These are phyloP conservation scores for Aulostomus chinensis DNA, from an alignment of 2,797 vertebrate genomes.

Conservation along the genomic window DNA sequence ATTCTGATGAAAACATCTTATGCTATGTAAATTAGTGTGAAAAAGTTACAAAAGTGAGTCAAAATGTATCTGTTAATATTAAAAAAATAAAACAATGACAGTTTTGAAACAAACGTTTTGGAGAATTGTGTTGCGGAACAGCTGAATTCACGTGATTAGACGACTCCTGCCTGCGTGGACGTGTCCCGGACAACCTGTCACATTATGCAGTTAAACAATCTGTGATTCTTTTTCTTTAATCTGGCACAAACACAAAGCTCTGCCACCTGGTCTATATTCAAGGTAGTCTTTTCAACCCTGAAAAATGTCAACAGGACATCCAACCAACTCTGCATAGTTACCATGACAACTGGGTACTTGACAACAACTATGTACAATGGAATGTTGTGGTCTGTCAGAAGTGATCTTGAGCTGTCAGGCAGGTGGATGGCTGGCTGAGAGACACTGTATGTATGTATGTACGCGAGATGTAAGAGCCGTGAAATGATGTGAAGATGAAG, in stretches of 20 bases:
- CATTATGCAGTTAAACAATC: constrained; percentile 29
- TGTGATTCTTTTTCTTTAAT: constrained; percentile 45
- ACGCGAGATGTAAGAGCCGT: not conserved
- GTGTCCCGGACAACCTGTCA: not conserved
- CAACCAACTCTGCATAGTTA: constrained; percentile 39
- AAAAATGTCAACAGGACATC: constrained; percentile 66
- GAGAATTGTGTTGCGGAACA: not conserved
- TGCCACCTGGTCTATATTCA: constrained; percentile 50
- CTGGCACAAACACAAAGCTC: constrained; percentile 50
- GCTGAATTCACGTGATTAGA: not conserved
- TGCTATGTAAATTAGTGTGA: no score
- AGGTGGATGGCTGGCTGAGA: constrained; percentile 31
- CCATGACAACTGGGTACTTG: constrained; percentile 62
- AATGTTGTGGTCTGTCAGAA: constrained; percentile 40
- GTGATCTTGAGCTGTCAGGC: constrained; percentile 49
- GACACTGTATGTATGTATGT: not conserved
- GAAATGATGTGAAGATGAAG: not conserved
- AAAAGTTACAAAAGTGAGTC: no score
- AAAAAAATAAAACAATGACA: no score
- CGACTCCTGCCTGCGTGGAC: constrained; percentile 2
- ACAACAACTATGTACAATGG: constrained; percentile 46
- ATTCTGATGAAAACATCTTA: no score
- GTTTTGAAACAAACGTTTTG: no score
- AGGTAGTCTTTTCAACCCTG: constrained; percentile 51
- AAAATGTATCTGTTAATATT: no score